Evolutionary conservation across 2,888 invertebrate genomes (phyloP).

Genomic region (Polydrusus tereticollis): DNA sequence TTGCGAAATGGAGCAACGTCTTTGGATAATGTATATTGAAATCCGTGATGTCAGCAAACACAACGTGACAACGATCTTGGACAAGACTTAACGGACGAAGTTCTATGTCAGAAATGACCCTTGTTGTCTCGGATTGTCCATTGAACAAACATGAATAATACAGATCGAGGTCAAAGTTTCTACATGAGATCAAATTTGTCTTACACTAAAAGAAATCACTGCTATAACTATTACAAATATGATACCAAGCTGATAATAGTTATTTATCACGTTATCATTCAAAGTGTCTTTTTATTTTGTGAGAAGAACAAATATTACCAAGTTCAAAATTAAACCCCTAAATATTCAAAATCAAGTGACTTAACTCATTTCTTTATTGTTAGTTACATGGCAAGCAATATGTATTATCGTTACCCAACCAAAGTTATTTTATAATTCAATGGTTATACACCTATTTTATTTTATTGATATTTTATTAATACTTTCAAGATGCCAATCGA

Average conservation of each 20-base stretch:
- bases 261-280: too few relatives aligned
- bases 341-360: too few relatives aligned
- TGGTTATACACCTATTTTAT: too few relatives aligned
- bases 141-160: conserved; percentile 10
- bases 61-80: conserved; percentile 16
- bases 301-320: too few relatives aligned
- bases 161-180: not conserved
- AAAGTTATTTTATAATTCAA: too few relatives aligned
- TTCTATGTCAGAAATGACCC: conserved; percentile 16
- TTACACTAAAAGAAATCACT: not conserved
- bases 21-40: conserved; percentile 26
- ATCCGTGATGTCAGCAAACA: conserved; percentile 30
- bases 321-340: too few relatives aligned
- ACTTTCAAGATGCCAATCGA: too few relatives aligned
- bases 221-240: not conserved
- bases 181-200: not conserved
- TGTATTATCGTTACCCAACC: too few relatives aligned
- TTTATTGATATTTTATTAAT: too few relatives aligned
- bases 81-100: conserved; percentile 10
- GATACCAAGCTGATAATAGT: not conserved
- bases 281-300: too few relatives aligned
- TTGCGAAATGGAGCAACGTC: conserved; percentile 11
- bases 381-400: too few relatives aligned
- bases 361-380: too few relatives aligned
- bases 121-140: conserved; percentile 1